phyloP scores from a whole-genome alignment of 1,140 invertebrate species.

The Drosophila sp. region DNA sequence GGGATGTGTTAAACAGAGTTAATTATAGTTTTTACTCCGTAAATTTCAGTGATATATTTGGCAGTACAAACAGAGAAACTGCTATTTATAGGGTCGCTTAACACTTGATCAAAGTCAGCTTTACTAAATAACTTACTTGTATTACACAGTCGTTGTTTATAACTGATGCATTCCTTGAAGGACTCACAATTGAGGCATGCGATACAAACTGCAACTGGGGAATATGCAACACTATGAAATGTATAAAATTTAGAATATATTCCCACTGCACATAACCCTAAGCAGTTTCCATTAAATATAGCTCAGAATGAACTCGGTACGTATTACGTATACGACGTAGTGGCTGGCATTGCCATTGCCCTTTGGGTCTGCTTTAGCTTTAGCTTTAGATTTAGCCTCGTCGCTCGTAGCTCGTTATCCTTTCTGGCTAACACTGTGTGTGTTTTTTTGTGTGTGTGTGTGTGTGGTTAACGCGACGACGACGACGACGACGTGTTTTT shows the following conservation, averaged over 20 bases:
- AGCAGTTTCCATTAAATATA: slow-evolving; percentile 25
- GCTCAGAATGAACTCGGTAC: slow-evolving; percentile 8
- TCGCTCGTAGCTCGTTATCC: slow-evolving; percentile 31
- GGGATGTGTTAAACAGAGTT: too few species aligned
- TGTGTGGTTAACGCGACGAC: slow-evolving; percentile 11
- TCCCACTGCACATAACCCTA: slow-evolving; percentile 7
- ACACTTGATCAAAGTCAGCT: not conserved
- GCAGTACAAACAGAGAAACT: too few species aligned
- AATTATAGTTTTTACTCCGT: too few species aligned
- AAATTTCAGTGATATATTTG: too few species aligned
- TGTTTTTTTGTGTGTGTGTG: not conserved
- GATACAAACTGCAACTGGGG: slow-evolving; percentile 2
- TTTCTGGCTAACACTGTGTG: slow-evolving; percentile 16
- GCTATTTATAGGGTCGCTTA: too few species aligned
- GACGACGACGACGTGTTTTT: slow-evolving; percentile 18
- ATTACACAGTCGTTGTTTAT: slow-evolving; percentile 3
- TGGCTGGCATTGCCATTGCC: slow-evolving; percentile 24
- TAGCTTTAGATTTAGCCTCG: not conserved
- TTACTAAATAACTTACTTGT: not conserved
- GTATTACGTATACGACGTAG: slow-evolving; percentile 12
- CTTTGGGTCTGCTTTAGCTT: slow-evolving; percentile 18
- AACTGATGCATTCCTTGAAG: slow-evolving; percentile 3
- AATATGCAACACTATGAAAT: slow-evolving; percentile 17
- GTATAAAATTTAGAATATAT: slow-evolving; percentile 30
- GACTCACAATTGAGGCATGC: not conserved